Base-by-base conservation (phyloP, 2,888 invertebrate species). In the Drosophila birchii region DNA sequence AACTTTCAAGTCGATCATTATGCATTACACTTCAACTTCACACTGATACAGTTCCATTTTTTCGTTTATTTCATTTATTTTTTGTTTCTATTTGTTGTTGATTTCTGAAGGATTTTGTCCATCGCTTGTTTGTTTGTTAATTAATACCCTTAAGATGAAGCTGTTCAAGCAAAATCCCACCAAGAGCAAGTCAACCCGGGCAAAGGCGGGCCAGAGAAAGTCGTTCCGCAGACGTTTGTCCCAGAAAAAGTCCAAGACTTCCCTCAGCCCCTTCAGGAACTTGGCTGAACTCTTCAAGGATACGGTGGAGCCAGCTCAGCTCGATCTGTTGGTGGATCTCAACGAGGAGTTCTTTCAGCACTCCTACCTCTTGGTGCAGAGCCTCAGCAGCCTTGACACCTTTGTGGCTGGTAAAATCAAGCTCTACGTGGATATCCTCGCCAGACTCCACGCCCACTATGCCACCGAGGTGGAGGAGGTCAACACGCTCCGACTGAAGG, bases 321-420 rank as follows among this genome's bases (percentile, higher is more conserved):
- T 91, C 23, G 86, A 92, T 79, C 80, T 91, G 23, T 41, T 82
- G 23, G 20, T 49, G 0, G 92, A 91, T 75, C 68, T 92, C 7
- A 66, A 91, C 73, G 84, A 88, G 1, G 76, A 78, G 0, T 92
- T 92, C 68, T 92, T 92, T 44, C 64, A 58, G 53, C 80, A 75
- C 18, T 63, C 75, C 34, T 75, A 75, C 20, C 71, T 72, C 14
- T 55, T 87, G 23, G 67, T 92, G 41, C 89, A 91, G 74, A 60
- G 51, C 14, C 56, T 92, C 4, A 75, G 84, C 64, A 74, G 80
- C 38, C 58, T 60, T 0, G 81, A 85, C 11, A 47, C 55, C 6
- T 84, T 80, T 36, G 78, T 90, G 53, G 91, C 91, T 0, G 79
- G 76, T 4, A 87, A 89, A 54, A 70, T 92, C 11, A 90, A 88